phyloP scores from a whole-genome alignment of 1,140 invertebrate genomes.

The Drosophila ogumai region DNA sequence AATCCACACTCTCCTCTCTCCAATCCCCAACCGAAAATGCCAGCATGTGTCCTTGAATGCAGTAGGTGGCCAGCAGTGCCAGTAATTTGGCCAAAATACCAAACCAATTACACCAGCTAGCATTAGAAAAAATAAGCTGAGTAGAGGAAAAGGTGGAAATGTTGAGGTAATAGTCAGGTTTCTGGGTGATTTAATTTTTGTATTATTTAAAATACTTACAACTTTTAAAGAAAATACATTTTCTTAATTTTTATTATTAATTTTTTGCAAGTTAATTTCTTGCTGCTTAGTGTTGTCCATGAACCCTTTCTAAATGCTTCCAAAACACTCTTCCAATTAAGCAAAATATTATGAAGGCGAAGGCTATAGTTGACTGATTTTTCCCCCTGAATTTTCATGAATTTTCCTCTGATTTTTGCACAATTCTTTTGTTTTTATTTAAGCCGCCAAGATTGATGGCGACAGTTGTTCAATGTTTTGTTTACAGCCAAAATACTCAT shows the following conservation, averaged over 20 bases:
- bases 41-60: conserved; percentile 6
- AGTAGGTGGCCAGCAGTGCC: not conserved
- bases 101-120: conserved; percentile 21
- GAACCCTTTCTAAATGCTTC: not conserved
- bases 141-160: not conserved
- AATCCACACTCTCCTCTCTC: not conserved
- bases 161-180: not conserved
- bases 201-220: not conserved
- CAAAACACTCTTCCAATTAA: conserved; percentile 4
- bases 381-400: not conserved
- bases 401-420: not conserved
- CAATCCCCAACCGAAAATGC: not conserved
- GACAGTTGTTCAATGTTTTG: conserved; percentile 77
- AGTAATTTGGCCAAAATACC: conserved; percentile 32
- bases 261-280: not conserved
- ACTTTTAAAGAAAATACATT: too few species aligned
- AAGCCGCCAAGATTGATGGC: conserved; percentile 62
- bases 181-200: not conserved
- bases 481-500: conserved; percentile 58
- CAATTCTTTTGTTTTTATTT: conserved; percentile 46
- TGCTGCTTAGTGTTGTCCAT: not conserved
- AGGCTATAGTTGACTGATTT: conserved; percentile 11
- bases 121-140: conserved; percentile 8
- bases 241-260: not conserved
- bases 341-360: conserved; percentile 13